Evolutionary conservation across 1,140 invertebrate species (phyloP), one percentile per base, ranked within the genome.

Genomic region (Lasioglossum baleicum): DNA sequence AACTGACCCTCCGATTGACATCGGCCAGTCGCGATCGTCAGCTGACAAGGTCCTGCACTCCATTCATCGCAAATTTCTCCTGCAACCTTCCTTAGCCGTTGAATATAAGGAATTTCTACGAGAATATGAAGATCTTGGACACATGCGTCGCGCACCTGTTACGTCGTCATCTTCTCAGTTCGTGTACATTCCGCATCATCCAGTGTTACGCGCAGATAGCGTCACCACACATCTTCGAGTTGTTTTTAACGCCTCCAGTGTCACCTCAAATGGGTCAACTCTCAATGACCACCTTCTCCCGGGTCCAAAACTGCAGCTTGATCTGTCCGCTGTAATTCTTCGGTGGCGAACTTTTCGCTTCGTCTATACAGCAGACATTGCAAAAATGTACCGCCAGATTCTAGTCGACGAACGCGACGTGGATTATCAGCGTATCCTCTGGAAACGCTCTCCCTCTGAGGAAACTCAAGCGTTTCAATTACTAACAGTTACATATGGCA

Each of bases 351-450:
- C 31, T 74, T 88, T 81, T 13, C 60, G 26, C 80, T 82, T 58
- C 10, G 90, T 89, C 2, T 79, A 90, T 26, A 88, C 83, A 6
- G 88, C 88, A 0, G 93, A 86, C 17, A 83, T 84, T 5, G 76
- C 31, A 35, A 35, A 35, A 35, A 35, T 35, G 31, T 35, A 35
- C 31, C 31, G n/a, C n/a, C n/a, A n/a, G n/a, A n/a, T n/a, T n/a
- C n/a, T n/a, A n/a, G n/a, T n/a, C n/a, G n/a, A n/a, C n/a, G n/a
- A n/a, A n/a, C n/a, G n/a, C n/a, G n/a, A n/a, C n/a, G n/a, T n/a
- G n/a, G 31, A 1, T 4, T 35, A 35, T 35, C 31, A 35, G 31
- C 1, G 31, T 2, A 35, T 35, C 31, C 31, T 35, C 31, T 35
- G 31, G 31, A 35, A 35, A 4, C 31, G 2, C 31, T 2, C 4